phyloP scores from a whole-genome alignment of 2,888 invertebrate species.

The Lumbricus terrestris region DNA sequence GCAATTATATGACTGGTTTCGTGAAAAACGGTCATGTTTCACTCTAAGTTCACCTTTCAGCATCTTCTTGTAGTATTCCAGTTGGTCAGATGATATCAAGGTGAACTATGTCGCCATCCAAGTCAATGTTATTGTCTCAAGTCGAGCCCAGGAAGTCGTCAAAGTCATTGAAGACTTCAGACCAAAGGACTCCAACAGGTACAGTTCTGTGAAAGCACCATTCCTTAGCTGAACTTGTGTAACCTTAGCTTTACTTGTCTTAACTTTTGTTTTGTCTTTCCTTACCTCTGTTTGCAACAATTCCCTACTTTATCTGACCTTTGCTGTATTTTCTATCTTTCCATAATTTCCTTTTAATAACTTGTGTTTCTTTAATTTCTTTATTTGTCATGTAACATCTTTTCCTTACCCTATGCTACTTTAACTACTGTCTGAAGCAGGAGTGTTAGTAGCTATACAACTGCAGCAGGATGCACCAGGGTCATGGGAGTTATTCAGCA shows the following conservation, averaged over 20 bases:
- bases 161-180: conserved; percentile 46
- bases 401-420: not conserved
- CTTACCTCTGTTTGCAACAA: not conserved
- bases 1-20: no score
- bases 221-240: not conserved
- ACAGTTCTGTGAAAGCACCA: not conserved
- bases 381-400: not conserved
- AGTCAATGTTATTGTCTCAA: conserved; percentile 41
- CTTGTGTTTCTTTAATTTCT: not conserved
- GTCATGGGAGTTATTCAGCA: no score
- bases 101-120: conserved; percentile 46
- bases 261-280: not conserved
- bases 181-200: conserved; percentile 45
- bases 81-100: conserved; percentile 51
- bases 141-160: conserved; percentile 44
- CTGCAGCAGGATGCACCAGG: no score
- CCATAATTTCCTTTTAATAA: not conserved
- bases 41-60: not conserved
- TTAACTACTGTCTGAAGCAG: not conserved
- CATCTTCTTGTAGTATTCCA: conserved; percentile 51
- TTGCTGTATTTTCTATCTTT: not conserved
- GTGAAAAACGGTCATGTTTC: no score
- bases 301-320: not conserved
- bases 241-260: not conserved
- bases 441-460: no score